Evolutionary conservation across 2,113 vertebrate species (phyloP), one percentile per base, ranked within the genome.

Genomic region (Planiliza haematocheilus): DNA sequence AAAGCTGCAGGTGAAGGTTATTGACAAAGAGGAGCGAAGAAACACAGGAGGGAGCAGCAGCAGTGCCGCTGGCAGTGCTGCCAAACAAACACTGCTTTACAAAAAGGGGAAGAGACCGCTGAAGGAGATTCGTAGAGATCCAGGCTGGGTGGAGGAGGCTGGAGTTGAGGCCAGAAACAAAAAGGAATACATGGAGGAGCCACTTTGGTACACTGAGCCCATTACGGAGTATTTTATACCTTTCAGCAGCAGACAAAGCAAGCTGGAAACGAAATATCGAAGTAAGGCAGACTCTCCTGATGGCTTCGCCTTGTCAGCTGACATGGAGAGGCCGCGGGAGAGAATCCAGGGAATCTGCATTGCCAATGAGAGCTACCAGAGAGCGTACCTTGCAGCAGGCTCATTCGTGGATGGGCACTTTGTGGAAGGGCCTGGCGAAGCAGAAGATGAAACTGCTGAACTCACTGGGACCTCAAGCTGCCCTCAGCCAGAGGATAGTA

Each of bases 141-240:
- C 91, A 49, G 93, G 93, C 2, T 90, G 90, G 91, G 77, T 90
- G 0, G 95, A 95, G 82, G 95, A 96, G 87, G 85, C 91, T 13
- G 91, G 86, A 75, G 81, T 85, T 60, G 96, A 96, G 86, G 93
- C 88, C 81, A 93, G 93, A 74, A 94, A 93, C n/a, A 94, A 95
- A 74, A 95, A 90, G 17, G 96, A 98, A 58, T 99, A 97, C 46
- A 96, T 96, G 89, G 98, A 99, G 90, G 97, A 99, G 82, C 98
- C 98, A 4, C 92, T 99, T 91, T 99, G 98, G 98, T 99, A 99
- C 89, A 99, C 98, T 0, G 97, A 99, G 86, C 98, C 98, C 0
- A 96, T 99, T 30, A 93, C 97, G 1, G 97, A 99, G 53, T 99
- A 98, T 86, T 97, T 99, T 68, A 94, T 97, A 89, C 97, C 98